Evolutionary conservation across 2,797 vertebrate species (phyloP).

Genomic region (Alauda arvensis): DNA sequence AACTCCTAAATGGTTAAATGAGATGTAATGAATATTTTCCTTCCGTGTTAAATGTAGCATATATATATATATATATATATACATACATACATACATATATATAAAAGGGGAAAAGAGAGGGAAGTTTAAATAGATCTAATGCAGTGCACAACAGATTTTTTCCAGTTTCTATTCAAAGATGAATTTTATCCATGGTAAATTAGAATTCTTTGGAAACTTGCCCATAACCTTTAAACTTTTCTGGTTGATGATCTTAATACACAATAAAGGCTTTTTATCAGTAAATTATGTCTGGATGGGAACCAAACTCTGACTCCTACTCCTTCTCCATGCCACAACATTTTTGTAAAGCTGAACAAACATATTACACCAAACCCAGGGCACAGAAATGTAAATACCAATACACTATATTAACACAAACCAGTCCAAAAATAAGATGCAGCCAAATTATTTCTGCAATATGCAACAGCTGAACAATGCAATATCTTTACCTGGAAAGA

Average conservation of each 20-base stretch:
- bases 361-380: background rate
- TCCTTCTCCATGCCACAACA: constrained; percentile 31
- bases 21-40: background rate
- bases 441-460: constrained; percentile 15
- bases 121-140: background rate
- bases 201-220: constrained; percentile 1
- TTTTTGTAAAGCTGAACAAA: constrained; percentile 49
- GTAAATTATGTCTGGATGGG: constrained; percentile 14
- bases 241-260: constrained; percentile 21
- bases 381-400: constrained; percentile 36
- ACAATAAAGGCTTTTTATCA: constrained; percentile 42
- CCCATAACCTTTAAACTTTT: constrained; percentile 46
- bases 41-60: background rate
- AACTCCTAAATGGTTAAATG: background rate
- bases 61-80: background rate
- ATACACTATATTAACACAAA: background rate
- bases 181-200: constrained; percentile 32
- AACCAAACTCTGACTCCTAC: background rate
- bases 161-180: background rate
- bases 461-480: background rate
- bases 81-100: too few relatives aligned
- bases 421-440: background rate
- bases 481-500: constrained; percentile 13
- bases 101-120: background rate
- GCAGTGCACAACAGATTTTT: background rate